phyloP scores from a whole-genome alignment of 2,888 invertebrate species.

The Drosophila atripex region DNA sequence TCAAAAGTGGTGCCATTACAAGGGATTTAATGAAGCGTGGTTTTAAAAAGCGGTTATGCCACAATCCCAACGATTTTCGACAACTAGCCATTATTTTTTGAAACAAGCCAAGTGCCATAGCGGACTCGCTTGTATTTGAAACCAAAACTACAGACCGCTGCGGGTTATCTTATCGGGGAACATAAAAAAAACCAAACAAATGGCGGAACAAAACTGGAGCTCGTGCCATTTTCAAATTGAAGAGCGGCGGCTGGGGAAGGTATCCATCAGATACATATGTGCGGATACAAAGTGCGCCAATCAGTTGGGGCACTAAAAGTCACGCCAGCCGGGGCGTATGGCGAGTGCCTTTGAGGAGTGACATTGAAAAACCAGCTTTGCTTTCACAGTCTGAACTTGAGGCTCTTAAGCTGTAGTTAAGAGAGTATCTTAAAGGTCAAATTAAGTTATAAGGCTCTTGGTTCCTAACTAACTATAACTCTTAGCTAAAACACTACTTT shows the following conservation, averaged over 20 bases:
- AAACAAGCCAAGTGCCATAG: constrained; percentile 9
- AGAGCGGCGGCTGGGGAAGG: neutral
- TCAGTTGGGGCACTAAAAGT: constrained; percentile 29
- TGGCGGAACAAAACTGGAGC: constrained; percentile 51
- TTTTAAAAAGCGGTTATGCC: neutral
- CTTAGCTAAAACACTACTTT: no score
- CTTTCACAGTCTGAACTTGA: constrained; percentile 19
- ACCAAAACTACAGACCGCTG: constrained; percentile 14
- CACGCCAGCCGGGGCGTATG: constrained; percentile 29
- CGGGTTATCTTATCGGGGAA: constrained; percentile 41
- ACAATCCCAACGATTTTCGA: no score
- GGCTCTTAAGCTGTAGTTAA: no score
- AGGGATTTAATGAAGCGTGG: neutral
- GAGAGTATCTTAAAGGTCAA: no score
- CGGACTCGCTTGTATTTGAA: constrained; percentile 1
- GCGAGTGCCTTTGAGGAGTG: constrained; percentile 4
- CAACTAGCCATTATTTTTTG: constrained; percentile 23
- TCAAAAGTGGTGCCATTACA: neutral
- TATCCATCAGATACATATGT: constrained; percentile 16
- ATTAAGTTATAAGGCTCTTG: no score
- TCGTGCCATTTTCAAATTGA: constrained; percentile 45
- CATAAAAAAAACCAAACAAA: constrained; percentile 45
- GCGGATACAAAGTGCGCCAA: constrained; percentile 29
- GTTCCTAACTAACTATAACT: no score
- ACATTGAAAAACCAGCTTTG: constrained; percentile 27